Evolutionary conservation across 2,113 vertebrate species (phyloP).

Genomic region (Rhadina sibilatrix): DNA sequence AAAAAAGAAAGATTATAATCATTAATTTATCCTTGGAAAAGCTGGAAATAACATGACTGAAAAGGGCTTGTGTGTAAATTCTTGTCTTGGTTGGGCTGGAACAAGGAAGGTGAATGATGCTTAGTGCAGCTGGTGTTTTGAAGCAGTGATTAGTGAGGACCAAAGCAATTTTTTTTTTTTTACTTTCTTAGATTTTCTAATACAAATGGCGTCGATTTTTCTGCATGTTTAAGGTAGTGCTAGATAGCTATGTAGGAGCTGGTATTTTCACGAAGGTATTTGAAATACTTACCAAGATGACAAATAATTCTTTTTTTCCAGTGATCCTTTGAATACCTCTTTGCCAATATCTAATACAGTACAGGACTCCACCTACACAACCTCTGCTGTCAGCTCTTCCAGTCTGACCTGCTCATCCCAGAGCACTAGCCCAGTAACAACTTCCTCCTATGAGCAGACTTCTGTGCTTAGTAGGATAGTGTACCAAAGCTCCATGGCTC

Average conservation of each 20-base stretch:
- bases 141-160: not conserved
- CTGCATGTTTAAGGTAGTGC: not conserved
- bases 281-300: not conserved
- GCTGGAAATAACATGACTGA: not conserved
- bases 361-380: slow-evolving; percentile 73
- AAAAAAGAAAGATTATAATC: not conserved
- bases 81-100: not conserved
- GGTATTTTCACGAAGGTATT: not conserved
- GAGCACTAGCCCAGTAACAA: slow-evolving; percentile 66
- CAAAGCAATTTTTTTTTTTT: not conserved
- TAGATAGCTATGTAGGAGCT: not conserved
- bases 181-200: not conserved
- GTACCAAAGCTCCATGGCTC: slow-evolving; percentile 75
- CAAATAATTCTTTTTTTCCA: slow-evolving; percentile 63
- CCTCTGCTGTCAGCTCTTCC: slow-evolving; percentile 73
- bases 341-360: slow-evolving; percentile 76
- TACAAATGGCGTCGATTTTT: not conserved
- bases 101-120: not conserved
- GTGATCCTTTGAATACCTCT: slow-evolving; percentile 79
- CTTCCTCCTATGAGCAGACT: slow-evolving; percentile 76
- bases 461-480: slow-evolving; percentile 72
- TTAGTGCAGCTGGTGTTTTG: not conserved
- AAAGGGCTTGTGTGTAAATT: not conserved
- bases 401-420: slow-evolving; percentile 71
- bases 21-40: not conserved